Evolutionary conservation across 2,113 vertebrate genomes (phyloP).

Genomic region (Nematolebias whitei): DNA sequence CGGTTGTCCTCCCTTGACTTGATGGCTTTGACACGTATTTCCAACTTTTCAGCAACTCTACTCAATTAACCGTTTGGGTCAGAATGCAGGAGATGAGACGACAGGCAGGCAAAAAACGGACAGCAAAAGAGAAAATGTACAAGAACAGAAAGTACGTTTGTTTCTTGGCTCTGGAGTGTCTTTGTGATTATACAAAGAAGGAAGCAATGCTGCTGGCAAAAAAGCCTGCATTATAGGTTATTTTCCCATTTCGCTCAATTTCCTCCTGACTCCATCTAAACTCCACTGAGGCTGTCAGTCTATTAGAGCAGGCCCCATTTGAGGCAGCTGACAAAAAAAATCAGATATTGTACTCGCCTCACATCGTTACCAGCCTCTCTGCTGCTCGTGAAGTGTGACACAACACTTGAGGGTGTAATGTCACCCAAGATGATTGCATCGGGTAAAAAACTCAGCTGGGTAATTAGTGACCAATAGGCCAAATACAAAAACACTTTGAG

Average conservation of each 20-base stretch:
- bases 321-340: slow-evolving; percentile 47
- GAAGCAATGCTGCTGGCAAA: slow-evolving; percentile 20
- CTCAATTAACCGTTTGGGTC: slow-evolving; percentile 39
- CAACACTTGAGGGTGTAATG: slow-evolving; percentile 62
- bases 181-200: slow-evolving; percentile 44
- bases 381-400: slow-evolving; percentile 24
- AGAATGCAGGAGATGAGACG: slow-evolving; percentile 10
- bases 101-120: slow-evolving; percentile 23
- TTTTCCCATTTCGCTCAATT: slow-evolving; percentile 59
- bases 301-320: slow-evolving; percentile 45
- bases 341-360: slow-evolving; percentile 35
- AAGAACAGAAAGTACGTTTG: slow-evolving; percentile 34
- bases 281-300: slow-evolving; percentile 34
- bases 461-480: slow-evolving; percentile 26
- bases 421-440: slow-evolving; percentile 51
- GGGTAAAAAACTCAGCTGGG: slow-evolving; percentile 5
- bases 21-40: slow-evolving; percentile 19
- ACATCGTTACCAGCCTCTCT: slow-evolving; percentile 32
- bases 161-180: slow-evolving; percentile 20
- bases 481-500: neutral
- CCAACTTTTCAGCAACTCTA: slow-evolving; percentile 21
- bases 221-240: slow-evolving; percentile 58
- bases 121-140: slow-evolving; percentile 1
- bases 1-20: neutral
- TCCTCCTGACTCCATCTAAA: slow-evolving; percentile 39